Percentiles rank a stretch among this genome's conserved stretches.
phyloP scores from a whole-genome alignment of 1,140 invertebrate genomes.

The Caenorhabditis briggsae region DNA sequence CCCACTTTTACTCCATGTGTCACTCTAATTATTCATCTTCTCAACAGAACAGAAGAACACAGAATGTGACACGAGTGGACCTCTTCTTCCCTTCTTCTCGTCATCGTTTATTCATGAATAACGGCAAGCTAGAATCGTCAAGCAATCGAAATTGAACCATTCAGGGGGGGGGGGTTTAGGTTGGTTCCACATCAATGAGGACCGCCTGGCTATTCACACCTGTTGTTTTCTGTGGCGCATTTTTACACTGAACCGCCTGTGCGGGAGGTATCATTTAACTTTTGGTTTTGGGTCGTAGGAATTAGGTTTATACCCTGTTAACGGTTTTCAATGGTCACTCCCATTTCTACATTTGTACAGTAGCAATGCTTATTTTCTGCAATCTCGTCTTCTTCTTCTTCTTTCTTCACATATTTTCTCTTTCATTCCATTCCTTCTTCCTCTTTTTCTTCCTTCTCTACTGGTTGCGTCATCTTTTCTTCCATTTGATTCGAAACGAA shows the following conservation, averaged over 20 bases:
- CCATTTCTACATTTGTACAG: constrained; percentile 27
- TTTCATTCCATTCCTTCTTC: neutral
- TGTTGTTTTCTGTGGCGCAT: too few species aligned
- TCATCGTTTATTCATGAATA: constrained; percentile 35
- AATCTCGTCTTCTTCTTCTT: neutral
- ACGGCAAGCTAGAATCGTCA: neutral
- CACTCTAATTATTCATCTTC: constrained; percentile 55
- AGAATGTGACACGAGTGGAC: constrained; percentile 11
- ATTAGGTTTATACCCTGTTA: neutral
- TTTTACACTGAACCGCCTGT: neutral
- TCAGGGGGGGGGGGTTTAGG: neutral
- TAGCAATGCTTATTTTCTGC: constrained; percentile 1
- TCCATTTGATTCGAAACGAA: neutral
- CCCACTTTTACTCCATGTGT: constrained; percentile 37
- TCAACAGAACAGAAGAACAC: neutral
- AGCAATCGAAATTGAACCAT: neutral
- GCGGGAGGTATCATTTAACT: neutral
- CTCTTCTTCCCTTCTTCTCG: neutral
- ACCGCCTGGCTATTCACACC: too few species aligned
- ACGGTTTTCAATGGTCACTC: constrained; percentile 11
- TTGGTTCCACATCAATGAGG: too few species aligned
- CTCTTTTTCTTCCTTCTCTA: neutral
- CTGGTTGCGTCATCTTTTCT: constrained; percentile 29
- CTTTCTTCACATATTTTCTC: neutral
- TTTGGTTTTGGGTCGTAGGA: too few species aligned